Evolutionary conservation across 2,113 vertebrate species (phyloP).

Genomic region (Myrmecobius fasciatus): DNA sequence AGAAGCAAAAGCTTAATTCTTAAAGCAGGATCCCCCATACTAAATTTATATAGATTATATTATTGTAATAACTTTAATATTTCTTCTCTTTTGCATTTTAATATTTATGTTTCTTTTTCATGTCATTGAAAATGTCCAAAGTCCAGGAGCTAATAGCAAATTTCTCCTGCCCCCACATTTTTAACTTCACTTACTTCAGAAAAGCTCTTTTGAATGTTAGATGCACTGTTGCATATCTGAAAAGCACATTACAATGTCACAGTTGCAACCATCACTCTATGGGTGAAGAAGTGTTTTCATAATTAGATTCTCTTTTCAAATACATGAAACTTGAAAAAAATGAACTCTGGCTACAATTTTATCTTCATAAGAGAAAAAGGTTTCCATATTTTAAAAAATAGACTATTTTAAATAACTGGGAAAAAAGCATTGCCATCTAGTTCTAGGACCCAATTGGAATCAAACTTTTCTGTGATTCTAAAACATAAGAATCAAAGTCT

Average conservation of each 20-base stretch:
- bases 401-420: conserved; percentile 32
- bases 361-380: conserved; percentile 37
- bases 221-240: background rate
- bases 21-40: background rate
- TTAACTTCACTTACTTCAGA: conserved; percentile 17
- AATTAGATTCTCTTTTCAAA: background rate
- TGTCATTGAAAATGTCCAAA: background rate
- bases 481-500: conserved; percentile 44
- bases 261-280: background rate
- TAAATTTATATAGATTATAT: background rate
- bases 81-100: background rate
- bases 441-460: conserved; percentile 34
- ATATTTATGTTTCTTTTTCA: conserved; percentile 13
- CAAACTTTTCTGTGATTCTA: conserved; percentile 36
- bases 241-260: background rate
- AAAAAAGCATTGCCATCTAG: conserved; percentile 3
- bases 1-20: background rate
- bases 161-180: conserved; percentile 21
- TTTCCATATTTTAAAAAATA: conserved; percentile 49
- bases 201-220: background rate
- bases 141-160: background rate
- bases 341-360: background rate
- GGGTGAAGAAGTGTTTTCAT: background rate
- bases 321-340: background rate
- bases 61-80: background rate